A percentile compares a stretch with the other conserved stretches of the same genome.
Conservation (phyloP, 2,113 vertebrate genomes). For the Chloroceryle aenea region DNA sequence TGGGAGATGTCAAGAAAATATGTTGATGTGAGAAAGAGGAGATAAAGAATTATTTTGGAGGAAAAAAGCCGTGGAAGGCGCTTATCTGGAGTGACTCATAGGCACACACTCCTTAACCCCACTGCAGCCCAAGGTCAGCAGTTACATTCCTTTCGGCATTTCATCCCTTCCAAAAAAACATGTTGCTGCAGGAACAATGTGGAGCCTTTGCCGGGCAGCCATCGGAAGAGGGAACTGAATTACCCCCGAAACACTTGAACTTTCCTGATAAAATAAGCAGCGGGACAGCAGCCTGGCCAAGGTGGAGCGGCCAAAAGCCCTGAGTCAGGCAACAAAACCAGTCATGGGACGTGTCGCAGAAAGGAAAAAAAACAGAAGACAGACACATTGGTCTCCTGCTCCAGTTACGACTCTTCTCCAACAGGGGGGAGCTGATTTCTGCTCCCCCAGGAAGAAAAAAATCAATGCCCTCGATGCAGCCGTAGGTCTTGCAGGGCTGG, state of each 20-base stretch:
- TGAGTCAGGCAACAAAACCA: constrained; percentile 38
- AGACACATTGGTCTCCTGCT: not conserved
- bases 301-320: not conserved
- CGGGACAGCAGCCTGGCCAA: constrained; percentile 12
- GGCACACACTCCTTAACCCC: constrained; percentile 76
- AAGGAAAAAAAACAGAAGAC: too few relatives aligned
- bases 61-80: constrained; percentile 45
- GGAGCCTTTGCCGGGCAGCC: constrained; percentile 10
- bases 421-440: not conserved
- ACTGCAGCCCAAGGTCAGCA: constrained; percentile 74
- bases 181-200: constrained; percentile 58
- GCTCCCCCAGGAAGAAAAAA: not conserved
- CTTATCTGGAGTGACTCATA: constrained; percentile 75
- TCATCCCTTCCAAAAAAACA: constrained; percentile 68
- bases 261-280: constrained; percentile 53
- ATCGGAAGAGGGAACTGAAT: constrained; percentile 47
- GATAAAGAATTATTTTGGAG: constrained; percentile 75
- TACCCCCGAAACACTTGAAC: constrained; percentile 68
- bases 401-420: not conserved
- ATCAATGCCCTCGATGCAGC: rapidly evolving
- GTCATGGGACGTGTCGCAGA: not conserved
- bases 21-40: constrained; percentile 71
- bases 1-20: constrained; percentile 70
- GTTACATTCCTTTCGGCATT: constrained; percentile 66
- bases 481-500: rapidly evolving